These are phyloP conservation scores for Ginglymostoma cirratum DNA, from an alignment of 2,113 vertebrate species.

Conservation along the genomic window DNA sequence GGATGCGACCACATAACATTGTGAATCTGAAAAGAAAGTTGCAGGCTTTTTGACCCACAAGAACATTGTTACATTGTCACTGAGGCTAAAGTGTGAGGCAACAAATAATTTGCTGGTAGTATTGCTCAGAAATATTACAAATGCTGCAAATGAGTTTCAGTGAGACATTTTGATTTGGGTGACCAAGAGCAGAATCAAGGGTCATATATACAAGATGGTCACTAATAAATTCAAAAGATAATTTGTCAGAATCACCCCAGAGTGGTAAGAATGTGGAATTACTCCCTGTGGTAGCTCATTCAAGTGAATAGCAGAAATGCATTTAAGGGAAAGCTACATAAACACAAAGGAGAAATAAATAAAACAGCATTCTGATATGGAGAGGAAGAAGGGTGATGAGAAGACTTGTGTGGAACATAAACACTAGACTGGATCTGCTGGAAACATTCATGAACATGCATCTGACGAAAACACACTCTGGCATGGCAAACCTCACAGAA, in stretches of 20 bases:
- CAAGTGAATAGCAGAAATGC: neutral
- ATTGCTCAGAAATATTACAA: neutral
- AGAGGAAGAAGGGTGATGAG: neutral
- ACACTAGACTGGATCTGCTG: neutral
- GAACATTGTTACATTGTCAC: neutral
- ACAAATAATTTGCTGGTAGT: neutral
- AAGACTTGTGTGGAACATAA: neutral
- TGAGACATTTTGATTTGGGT: neutral
- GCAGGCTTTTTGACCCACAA: neutral
- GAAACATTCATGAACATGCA: neutral
- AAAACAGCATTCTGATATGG: neutral
- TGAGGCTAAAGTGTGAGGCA: neutral
- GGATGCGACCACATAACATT: neutral
- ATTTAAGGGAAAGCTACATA: neutral
- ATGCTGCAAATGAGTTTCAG: neutral
- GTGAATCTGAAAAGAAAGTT: neutral
- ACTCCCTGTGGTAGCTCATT: no score
- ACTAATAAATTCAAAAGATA: neutral
- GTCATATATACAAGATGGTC: neutral
- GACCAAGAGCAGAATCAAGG: neutral
- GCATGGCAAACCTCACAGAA: neutral
- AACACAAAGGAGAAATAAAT: neutral
- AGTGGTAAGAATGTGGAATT: neutral
- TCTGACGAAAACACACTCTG: neutral
- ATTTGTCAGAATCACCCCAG: neutral